A percentile compares a stretch with the other conserved stretches of the same genome.
Conservation (phyloP, 2,797 vertebrate genomes). For the Argyrosomus regius region DNA sequence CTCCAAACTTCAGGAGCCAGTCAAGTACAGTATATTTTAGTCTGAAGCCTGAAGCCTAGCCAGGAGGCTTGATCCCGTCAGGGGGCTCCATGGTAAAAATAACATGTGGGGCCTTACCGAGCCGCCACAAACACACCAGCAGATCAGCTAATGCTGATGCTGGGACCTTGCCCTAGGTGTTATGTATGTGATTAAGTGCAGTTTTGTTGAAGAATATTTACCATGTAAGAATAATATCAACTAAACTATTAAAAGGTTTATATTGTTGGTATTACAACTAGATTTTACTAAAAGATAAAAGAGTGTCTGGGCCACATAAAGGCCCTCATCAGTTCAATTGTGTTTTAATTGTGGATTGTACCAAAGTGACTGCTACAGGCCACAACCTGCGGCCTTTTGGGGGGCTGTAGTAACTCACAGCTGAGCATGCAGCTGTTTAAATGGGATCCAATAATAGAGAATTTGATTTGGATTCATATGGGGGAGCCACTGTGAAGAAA, state of each 20-base stretch:
- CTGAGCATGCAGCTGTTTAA: too few relatives aligned
- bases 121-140: neutral
- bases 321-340: neutral
- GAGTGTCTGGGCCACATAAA: too few relatives aligned
- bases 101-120: neutral
- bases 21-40: conserved; percentile 1
- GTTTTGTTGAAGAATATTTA: neutral
- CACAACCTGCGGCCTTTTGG: too few relatives aligned
- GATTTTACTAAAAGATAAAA: neutral
- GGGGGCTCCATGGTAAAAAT: neutral
- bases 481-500: too few relatives aligned
- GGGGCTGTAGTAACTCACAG: too few relatives aligned
- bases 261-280: neutral
- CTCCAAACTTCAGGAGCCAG: neutral
- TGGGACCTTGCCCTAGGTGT: neutral
- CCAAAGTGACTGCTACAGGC: too few relatives aligned
- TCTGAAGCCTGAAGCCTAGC: neutral
- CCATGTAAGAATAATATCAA: neutral
- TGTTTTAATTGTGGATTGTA: neutral
- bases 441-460: too few relatives aligned
- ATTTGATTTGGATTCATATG: too few relatives aligned
- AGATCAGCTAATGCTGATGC: too few relatives aligned
- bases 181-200: too few relatives aligned
- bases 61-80: neutral
- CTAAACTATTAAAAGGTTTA: neutral